Conservation (phyloP, 35 echinoderm and acorn worm species). For the Apostichopus californicus region DNA sequence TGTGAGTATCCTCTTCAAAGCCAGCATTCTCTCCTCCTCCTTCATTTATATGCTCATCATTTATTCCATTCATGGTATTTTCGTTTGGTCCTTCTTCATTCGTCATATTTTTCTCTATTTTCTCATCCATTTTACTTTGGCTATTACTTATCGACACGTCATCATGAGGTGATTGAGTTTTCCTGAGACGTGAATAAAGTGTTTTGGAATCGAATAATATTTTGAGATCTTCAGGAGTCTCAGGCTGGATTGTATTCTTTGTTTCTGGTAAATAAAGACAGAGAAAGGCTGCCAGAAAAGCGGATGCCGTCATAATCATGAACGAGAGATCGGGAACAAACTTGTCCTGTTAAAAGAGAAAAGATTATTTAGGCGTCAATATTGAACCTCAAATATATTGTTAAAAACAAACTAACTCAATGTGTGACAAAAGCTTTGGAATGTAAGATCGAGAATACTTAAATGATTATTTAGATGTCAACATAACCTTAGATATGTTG, state of each 20-base stretch:
- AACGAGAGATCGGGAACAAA: slow-evolving; percentile 29
- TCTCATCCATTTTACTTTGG: neutral
- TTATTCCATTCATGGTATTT: neutral
- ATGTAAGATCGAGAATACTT: too few species aligned
- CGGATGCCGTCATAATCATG: slow-evolving; percentile 8
- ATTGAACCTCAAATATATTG: neutral
- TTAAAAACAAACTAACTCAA: too few species aligned
- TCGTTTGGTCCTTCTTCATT: neutral
- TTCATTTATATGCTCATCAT: neutral
- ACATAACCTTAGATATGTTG: too few species aligned
- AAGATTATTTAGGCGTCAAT: neutral
- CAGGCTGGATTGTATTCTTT: slow-evolving; percentile 20
- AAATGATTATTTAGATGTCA: too few species aligned
- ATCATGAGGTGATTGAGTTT: neutral
- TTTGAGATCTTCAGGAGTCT: slow-evolving; percentile 11
- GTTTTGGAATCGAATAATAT: neutral
- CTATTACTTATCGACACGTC: neutral
- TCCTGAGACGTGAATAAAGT: neutral
- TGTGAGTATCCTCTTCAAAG: neutral
- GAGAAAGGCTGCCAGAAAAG: slow-evolving; percentile 7
- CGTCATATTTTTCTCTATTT: neutral
- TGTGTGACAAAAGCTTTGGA: too few species aligned
- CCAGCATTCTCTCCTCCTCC: neutral
- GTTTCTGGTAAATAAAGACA: slow-evolving; percentile 24
- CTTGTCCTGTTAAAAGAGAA: slow-evolving; percentile 15